phyloP scores from a whole-genome alignment of 2,888 invertebrate species.

The Pseudoips prasinana region DNA sequence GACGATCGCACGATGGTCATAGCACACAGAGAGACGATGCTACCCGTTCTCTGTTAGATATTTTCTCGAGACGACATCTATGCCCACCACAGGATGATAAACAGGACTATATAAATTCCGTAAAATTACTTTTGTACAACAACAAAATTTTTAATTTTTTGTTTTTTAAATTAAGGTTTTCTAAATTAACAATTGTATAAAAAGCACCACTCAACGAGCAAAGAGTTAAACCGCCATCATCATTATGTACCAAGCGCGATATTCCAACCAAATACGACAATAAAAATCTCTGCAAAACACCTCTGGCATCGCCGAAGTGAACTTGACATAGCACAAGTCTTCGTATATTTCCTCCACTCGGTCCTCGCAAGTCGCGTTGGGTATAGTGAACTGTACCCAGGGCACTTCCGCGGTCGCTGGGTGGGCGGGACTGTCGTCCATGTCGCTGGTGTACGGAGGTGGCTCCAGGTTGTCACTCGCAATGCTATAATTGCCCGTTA shows the following conservation, averaged over 20 bases:
- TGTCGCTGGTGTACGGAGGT: slow-evolving; percentile 43
- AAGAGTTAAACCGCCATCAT: too few relatives aligned
- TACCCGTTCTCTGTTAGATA: too few relatives aligned
- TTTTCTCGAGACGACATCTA: too few relatives aligned
- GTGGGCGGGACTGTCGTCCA: slow-evolving; percentile 41
- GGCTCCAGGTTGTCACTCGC: slow-evolving; percentile 50
- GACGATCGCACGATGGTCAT: too few relatives aligned
- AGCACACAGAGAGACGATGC: too few relatives aligned
- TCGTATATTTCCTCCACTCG: slow-evolving; percentile 93
- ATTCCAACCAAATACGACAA: slow-evolving; percentile 10
- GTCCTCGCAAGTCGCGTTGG: slow-evolving; percentile 81
- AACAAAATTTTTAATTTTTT: too few relatives aligned
- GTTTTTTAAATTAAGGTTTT: too few relatives aligned
- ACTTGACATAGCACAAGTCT: slow-evolving; percentile 93
- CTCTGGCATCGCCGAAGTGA: slow-evolving; percentile 86
- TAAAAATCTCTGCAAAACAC: slow-evolving; percentile 53
- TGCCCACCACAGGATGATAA: too few relatives aligned
- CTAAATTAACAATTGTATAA: too few relatives aligned
- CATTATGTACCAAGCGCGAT: slow-evolving; percentile 30
- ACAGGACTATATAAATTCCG: too few relatives aligned
- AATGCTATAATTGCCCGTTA: slow-evolving; percentile 49
- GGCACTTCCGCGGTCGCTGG: slow-evolving; percentile 68
- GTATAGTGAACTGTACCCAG: slow-evolving; percentile 86
- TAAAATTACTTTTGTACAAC: too few relatives aligned
- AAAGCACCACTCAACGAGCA: too few relatives aligned